Conservation (phyloP, 2,113 vertebrate genomes). For the Trachemys scripta region DNA sequence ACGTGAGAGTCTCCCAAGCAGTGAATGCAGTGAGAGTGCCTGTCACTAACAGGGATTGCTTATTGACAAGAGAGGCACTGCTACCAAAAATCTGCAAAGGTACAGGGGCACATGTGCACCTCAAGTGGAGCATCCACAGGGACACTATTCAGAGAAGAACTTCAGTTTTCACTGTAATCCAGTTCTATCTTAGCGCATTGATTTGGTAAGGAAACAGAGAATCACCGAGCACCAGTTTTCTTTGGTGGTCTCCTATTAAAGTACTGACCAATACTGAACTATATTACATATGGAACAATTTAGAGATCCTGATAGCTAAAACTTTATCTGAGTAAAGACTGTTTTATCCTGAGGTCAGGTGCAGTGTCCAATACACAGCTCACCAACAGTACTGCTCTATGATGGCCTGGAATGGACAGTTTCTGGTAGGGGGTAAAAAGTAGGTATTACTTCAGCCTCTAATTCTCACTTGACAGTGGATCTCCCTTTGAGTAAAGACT, state of each 20-base stretch:
- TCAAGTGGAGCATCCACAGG: neutral
- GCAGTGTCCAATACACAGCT: neutral
- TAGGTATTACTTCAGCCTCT: conserved; percentile 60
- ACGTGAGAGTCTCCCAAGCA: neutral
- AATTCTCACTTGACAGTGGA: conserved; percentile 52
- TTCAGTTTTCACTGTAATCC: neutral
- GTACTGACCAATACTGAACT: neutral
- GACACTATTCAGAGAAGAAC: neutral
- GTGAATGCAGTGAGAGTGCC: neutral
- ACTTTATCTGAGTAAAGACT: neutral
- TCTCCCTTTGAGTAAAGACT: conserved; percentile 50
- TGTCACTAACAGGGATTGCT: neutral
- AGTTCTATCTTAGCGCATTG: neutral
- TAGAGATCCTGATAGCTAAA: neutral
- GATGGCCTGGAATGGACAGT: conserved; percentile 40
- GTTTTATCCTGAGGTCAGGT: neutral
- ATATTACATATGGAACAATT: fast-evolving
- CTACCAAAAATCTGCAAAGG: neutral
- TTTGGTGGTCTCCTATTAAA: neutral
- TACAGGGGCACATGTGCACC: neutral
- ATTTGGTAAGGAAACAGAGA: neutral
- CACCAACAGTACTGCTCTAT: neutral
- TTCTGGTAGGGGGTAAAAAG: conserved; percentile 51
- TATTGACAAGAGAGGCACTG: neutral
- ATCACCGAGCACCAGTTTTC: neutral